Evolutionary conservation across 2,888 invertebrate species (phyloP), one percentile per base, ranked within the genome.

Genomic region (Phyllotreta striolata): DNA sequence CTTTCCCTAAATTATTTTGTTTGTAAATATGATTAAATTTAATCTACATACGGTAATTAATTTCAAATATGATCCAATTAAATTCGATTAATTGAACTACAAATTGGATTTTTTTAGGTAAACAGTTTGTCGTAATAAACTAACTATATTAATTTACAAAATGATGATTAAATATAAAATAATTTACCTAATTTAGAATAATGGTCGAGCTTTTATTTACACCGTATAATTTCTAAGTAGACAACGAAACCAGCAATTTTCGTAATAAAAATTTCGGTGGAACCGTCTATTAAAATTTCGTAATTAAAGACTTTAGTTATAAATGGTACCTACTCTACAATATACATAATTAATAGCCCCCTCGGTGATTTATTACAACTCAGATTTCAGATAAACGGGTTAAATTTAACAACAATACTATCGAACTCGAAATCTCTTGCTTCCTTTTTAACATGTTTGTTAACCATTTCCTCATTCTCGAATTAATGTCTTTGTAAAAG

Each of bases 381-480:
- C 64, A 63, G 66, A 68, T 68, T 65, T 63, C 67, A 70, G 55
- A 67, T 69, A 69, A 67, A 67, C 66, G 14, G 60, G 66, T 66
- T 67, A 58, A 69, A 65, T 62, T 61, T 66, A 69, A 69, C 54
- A 70, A 24, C 70, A 70, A 70, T 70, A 66, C 56, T 70, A 70
- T 70, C 70, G 46, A 54, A 65, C 60, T 63, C 51, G 51, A 66
- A 63, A 70, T 70, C 70, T 68, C 46, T 46, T 66, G 65, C 70
- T 70, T 70, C 70, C 70, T 66, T 68, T 68, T 65, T 68, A 24
- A 24, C 24, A 61, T 66, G 7, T 47, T 34, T 61, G 61, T 67
- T 67, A 58, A 54, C 63, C 54, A 60, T 58, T 43, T 37, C 44
- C 40, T 14, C 44, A 54, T 34, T 51, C 47, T 43, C 39, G 14